Conservation (phyloP, 2,113 vertebrate species). For the Periophthalmodon schlosseri region DNA sequence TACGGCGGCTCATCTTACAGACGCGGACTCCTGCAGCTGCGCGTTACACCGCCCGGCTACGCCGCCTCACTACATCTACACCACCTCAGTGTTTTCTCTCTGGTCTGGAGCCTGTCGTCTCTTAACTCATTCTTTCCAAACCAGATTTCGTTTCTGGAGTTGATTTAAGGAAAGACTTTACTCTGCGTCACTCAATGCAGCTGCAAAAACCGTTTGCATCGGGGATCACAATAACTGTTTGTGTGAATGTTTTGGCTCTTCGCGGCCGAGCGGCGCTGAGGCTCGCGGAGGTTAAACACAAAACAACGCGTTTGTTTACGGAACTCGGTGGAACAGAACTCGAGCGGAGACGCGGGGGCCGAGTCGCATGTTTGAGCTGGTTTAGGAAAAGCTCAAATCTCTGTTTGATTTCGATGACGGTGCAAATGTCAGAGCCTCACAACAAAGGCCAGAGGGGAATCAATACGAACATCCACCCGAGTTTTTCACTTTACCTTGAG, state of each 20-base stretch:
- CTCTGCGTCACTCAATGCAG: constrained; percentile 5
- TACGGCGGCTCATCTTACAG: constrained; percentile 73
- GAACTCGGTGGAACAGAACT: constrained; percentile 21
- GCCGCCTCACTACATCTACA: too few species aligned
- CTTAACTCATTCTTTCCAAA: constrained; percentile 47
- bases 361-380: constrained; percentile 59
- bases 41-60: too few species aligned
- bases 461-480: background rate
- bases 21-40: constrained; percentile 64
- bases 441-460: background rate
- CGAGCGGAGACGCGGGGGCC: constrained; percentile 41
- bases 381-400: constrained; percentile 32
- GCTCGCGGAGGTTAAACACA: constrained; percentile 40
- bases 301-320: constrained; percentile 49
- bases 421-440: background rate
- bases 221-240: background rate
- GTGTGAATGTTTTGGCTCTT: constrained; percentile 36
- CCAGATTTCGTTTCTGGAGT: constrained; percentile 39
- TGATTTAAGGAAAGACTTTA: constrained; percentile 25
- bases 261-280: constrained; percentile 20
- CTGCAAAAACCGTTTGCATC: constrained; percentile 1
- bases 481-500: background rate
- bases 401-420: background rate
- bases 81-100: constrained; percentile 61
- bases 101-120: constrained; percentile 61